phyloP scores from a whole-genome alignment of 53 echinoderm and acorn worm species.

The Temnopleurus reevesii region DNA sequence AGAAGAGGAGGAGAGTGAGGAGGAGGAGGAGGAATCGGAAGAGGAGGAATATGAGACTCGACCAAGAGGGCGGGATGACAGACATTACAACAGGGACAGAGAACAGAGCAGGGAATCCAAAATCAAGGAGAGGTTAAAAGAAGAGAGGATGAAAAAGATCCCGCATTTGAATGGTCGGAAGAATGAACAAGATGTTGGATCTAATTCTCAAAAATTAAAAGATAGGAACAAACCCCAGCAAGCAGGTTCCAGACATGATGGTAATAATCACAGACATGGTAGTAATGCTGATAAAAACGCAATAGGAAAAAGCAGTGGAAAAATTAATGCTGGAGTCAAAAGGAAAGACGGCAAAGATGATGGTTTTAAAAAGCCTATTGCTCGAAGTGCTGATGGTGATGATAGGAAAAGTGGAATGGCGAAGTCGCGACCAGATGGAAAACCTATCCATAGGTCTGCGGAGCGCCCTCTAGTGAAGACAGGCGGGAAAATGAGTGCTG shows the following conservation, averaged over 20 bases:
- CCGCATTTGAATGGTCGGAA: not conserved
- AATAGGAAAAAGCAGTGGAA: not conserved
- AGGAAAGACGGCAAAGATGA: not conserved
- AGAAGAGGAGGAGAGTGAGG: slow-evolving; percentile 26
- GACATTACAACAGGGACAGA: not conserved
- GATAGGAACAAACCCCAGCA: not conserved
- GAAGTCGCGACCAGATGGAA: not conserved
- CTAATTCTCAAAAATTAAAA: not conserved
- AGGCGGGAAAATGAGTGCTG: not conserved
- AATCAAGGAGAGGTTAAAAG: not conserved
- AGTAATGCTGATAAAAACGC: not conserved
- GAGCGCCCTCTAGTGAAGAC: not conserved
- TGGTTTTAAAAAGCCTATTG: not conserved
- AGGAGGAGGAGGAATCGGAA: slow-evolving; percentile 14
- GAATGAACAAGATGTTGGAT: not conserved
- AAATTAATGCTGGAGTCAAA: not conserved
- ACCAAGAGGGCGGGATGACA: not conserved
- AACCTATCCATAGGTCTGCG: not conserved
- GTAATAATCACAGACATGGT: not conserved
- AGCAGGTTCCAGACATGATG: not conserved
- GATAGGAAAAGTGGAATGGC: not conserved
- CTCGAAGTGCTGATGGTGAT: not conserved
- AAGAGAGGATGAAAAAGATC: not conserved
- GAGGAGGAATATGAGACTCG: not conserved
- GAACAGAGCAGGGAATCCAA: not conserved